phyloP scores from a whole-genome alignment of 2,888 invertebrate genomes.

The Teleiodes luculella region DNA sequence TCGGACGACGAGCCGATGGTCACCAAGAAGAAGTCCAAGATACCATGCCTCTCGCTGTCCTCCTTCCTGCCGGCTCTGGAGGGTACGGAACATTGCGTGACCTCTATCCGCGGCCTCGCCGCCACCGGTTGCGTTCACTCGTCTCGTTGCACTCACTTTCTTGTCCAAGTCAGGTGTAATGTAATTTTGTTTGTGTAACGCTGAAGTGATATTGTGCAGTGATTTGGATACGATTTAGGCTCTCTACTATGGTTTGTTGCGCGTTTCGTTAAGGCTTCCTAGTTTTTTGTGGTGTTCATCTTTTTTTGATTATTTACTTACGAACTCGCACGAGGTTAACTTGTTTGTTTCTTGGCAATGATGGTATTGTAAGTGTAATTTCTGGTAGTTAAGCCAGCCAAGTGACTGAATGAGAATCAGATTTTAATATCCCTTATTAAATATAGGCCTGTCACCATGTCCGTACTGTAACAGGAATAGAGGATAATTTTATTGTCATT shows the following conservation, averaged over 20 bases:
- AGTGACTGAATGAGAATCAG: too few species aligned
- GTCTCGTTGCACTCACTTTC: conserved; percentile 72
- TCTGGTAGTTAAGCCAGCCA: too few species aligned
- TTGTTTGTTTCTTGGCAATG: not conserved
- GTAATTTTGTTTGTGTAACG: conserved; percentile 53
- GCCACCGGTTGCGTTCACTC: conserved; percentile 69
- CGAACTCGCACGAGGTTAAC: not conserved
- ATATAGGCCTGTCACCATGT: too few species aligned
- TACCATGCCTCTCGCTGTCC: conserved; percentile 71
- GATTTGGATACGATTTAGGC: conserved; percentile 28
- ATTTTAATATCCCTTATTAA: too few species aligned
- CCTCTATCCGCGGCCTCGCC: conserved; percentile 67
- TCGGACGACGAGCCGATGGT: conserved; percentile 68
- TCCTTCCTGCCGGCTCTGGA: conserved; percentile 71
- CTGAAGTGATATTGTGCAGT: conserved; percentile 49
- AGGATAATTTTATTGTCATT: too few species aligned
- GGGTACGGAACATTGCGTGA: conserved; percentile 61
- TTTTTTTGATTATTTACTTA: too few species aligned
- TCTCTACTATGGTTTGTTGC: conserved; percentile 11
- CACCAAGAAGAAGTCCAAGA: conserved; percentile 73
- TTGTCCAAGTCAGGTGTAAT: conserved; percentile 72
- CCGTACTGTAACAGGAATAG: too few species aligned
- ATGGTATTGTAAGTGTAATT: not conserved
- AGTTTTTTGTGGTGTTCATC: conserved; percentile 12
- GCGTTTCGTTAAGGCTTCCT: conserved; percentile 12